Base-by-base conservation (phyloP, 2,797 vertebrate genomes). In the Nasua narica region DNA sequence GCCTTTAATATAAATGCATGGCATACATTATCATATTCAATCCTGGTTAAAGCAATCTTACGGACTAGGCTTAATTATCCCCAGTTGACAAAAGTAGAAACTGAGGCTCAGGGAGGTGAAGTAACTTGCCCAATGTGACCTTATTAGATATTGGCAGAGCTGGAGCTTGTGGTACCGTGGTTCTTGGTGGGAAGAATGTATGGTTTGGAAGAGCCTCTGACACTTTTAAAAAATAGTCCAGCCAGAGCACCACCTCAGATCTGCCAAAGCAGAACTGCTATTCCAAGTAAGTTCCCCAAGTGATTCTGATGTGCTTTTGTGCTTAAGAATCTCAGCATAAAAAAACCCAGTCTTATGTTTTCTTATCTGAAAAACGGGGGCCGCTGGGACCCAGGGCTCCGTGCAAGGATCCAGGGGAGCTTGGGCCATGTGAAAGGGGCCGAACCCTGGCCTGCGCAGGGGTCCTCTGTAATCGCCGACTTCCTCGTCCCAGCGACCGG, bases 401-500 rank as follows among this genome's bases (percentile, higher is more conserved):
- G 62, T 94, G 58, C 77, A 79, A 82, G 54, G 54, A 78, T 83
- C 52, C 21, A 12, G 50, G 91, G 72, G 46, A 72, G 32, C 70
- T 54, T 35, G 35, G 14, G 78, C 11, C 13, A 52, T 2, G 10
- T 56, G 56, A 67, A 76, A 83, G 29, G 52, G 72, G n/a, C 35
- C 70, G 58, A 70, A 37, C 0, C 16, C 15, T 69, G 19, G 74
- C 48, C 46, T 21, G 27, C 23, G 35, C 67, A 79, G 23, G 65
- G 94, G 78, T 74, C 58, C 83, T 96, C 77, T 0, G 29, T 93
- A 95, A 96, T 93, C 90, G 56, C 82, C 16, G 56, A 94, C 87
- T 97, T 96, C 94, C 97, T 89, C 82, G 84, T 97, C 94, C 84
- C 23, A 48, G 87, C 13, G 79, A 90, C 92, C 76, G 15, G 77